These are phyloP conservation scores for Acanthis flammea DNA, from an alignment of 2,797 vertebrate genomes.

Conservation along the genomic window DNA sequence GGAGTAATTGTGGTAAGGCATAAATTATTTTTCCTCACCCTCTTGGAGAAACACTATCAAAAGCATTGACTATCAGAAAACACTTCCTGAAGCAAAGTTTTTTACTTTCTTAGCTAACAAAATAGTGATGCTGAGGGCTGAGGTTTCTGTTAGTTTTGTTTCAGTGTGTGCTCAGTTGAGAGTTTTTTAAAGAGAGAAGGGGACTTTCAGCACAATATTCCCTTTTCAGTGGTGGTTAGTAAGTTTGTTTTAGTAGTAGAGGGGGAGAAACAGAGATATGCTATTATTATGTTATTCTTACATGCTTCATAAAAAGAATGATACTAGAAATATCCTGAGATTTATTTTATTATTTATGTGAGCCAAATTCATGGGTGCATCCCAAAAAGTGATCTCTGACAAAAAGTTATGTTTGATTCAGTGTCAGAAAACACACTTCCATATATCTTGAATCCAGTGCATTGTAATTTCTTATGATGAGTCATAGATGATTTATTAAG, in stretches of 20 bases:
- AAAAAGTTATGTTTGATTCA: not conserved
- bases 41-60: not conserved
- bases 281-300: not conserved
- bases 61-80: not conserved
- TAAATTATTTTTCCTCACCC: not conserved
- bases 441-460: not conserved
- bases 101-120: not conserved
- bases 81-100: not conserved
- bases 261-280: not conserved
- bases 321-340: not conserved
- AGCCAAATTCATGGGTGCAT: not conserved
- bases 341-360: not conserved
- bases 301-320: not conserved
- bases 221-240: not conserved
- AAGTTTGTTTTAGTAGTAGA: not conserved
- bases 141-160: not conserved
- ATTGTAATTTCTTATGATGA: not conserved
- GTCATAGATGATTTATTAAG: not conserved
- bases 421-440: not conserved
- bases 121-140: not conserved
- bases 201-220: not conserved
- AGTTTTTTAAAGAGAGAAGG: not conserved
- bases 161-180: accelerated
- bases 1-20: not conserved
- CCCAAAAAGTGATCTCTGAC: not conserved